Evolutionary conservation across 2,797 vertebrate genomes (phyloP).

Genomic region (Lophotriccus pileatus): DNA sequence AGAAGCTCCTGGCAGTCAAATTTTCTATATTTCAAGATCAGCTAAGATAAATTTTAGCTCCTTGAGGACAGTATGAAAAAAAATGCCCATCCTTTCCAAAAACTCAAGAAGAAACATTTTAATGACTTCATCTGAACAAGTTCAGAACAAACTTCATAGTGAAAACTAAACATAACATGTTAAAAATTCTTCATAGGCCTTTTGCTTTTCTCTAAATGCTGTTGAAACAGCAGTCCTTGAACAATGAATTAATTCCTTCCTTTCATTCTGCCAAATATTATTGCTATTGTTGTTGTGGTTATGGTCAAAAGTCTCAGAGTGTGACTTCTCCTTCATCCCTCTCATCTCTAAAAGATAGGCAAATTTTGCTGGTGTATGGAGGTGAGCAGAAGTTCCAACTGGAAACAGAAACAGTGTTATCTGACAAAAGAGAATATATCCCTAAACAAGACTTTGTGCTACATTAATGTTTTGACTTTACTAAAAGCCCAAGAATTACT

Average conservation of each 20-base stretch:
- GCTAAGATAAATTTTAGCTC: not conserved
- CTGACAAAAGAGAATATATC: not conserved
- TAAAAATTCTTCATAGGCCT: not conserved
- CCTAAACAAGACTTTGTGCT: not conserved
- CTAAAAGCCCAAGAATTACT: not conserved
- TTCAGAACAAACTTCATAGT: not conserved
- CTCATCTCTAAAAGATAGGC: fast-evolving
- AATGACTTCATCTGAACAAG: not conserved
- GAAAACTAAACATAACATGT: not conserved
- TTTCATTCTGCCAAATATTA: not conserved
- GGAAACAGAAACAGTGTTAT: fast-evolving
- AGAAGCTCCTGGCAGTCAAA: not conserved
- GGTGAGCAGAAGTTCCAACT: not conserved
- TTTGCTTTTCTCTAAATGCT: not conserved
- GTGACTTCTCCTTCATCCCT: not conserved
- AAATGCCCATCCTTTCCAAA: not conserved
- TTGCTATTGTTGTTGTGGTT: not conserved
- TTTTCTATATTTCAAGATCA: not conserved
- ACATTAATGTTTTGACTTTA: not conserved
- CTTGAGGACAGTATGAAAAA: not conserved
- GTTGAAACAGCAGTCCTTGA: not conserved
- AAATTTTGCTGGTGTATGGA: not conserved
- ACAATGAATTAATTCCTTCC: not conserved
- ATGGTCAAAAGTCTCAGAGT: not conserved
- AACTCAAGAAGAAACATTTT: not conserved